Evolutionary conservation across 2,113 vertebrate genomes (phyloP), one percentile per base, ranked within the genome.

Genomic region (Perognathus longimembris): DNA sequence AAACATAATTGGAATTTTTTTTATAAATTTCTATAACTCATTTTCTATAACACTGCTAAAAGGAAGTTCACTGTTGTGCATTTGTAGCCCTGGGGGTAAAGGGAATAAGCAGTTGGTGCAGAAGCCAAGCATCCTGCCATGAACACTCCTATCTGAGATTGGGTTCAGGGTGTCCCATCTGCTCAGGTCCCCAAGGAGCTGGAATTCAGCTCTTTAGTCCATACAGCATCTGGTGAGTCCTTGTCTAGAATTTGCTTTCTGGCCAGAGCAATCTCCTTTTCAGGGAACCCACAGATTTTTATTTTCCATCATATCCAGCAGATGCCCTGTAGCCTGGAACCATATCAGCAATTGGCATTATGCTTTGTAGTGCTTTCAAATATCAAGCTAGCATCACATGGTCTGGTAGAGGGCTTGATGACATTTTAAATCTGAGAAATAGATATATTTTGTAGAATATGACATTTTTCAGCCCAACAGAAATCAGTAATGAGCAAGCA

Each of bases 121-220:
- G 90, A 96, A 95, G 74, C 50, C 34, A 92, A 91, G 92, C 91
- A 42, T 78, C 57, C 64, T 88, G 87, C 90, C 93, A 75, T 40
- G n/a, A 45, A 54, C 32, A 57, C 71, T 89, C 28, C 34, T 94
- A 59, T 89, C 80, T 1, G 32, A 96, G 80, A 84, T 50, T 92
- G 86, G n/a, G 34, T 89, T 91, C 84, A 93, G 73, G 69, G 83
- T 89, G 67, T 63, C 42, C 90, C 95, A 96, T 97, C 93, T 95
- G 95, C 74, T 95, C 91, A 95, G 57, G 82, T 96, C 91, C 92
- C 89, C 18, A 73, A 89, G 92, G 89, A 95, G 75, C 59, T 85
- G 15, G 85, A 93, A 71, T 17, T 92, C 66, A 71, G 59, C 74
- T 75, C 69, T 92, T 61, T 34, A 89, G 75, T 92, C 42, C 77